A percentile compares a stretch with the other conserved stretches of the same genome.
Conservation (phyloP, 2,888 invertebrate species). For the Noctua janthe region DNA sequence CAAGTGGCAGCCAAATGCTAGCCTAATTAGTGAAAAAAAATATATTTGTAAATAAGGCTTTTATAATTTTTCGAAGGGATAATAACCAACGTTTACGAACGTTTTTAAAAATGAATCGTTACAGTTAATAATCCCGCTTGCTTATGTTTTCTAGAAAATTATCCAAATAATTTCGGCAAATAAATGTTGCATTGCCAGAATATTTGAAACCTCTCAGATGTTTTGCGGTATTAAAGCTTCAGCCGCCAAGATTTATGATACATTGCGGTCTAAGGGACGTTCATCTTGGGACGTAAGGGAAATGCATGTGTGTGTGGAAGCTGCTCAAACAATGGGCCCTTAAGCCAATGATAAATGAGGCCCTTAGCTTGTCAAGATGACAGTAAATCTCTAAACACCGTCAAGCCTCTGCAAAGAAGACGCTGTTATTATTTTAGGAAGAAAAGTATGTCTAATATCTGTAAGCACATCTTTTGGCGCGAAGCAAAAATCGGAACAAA, state of each 20-base stretch:
- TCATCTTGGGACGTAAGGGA: constrained; percentile 15
- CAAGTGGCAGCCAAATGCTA: too few species aligned
- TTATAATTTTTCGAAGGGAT: neutral
- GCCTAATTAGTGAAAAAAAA: too few species aligned
- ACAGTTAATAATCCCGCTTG: neutral
- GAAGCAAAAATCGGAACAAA: neutral
- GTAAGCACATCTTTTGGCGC: neutral
- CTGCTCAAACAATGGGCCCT: constrained; percentile 34
- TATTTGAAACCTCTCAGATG: constrained; percentile 10
- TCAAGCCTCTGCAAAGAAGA: constrained; percentile 10
- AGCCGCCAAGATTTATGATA: constrained; percentile 45
- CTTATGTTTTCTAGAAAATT: neutral
- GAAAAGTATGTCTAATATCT: neutral
- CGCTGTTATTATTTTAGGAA: constrained; percentile 5
- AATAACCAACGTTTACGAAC: too few species aligned
- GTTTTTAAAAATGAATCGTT: neutral
- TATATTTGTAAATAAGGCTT: neutral
- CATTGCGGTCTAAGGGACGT: constrained; percentile 30
- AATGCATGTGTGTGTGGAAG: constrained; percentile 33
- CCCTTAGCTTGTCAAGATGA: constrained; percentile 42
- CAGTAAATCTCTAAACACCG: constrained; percentile 28
- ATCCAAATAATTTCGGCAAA: neutral
- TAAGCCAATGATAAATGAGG: constrained; percentile 47
- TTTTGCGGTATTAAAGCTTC: constrained; percentile 25
- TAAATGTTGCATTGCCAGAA: neutral